Percentiles rank a stretch among this genome's conserved stretches.
These are phyloP conservation scores for Dromius quadrimaculatus DNA, from an alignment of 2,888 invertebrate genomes.

Conservation along the genomic window DNA sequence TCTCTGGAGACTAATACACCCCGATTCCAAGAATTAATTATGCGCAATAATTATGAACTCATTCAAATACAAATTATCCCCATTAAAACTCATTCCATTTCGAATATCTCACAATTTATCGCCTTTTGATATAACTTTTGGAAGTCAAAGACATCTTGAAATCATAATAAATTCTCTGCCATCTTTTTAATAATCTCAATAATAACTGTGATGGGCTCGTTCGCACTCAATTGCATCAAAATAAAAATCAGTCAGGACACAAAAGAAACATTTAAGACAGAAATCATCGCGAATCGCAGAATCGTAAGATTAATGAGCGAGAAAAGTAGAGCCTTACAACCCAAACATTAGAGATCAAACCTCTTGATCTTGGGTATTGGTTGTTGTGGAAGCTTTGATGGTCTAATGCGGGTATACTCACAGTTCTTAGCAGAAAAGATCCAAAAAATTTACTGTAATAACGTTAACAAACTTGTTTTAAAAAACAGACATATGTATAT, in stretches of 20 bases:
- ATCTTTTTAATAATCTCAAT: conserved; percentile 37
- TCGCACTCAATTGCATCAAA: conserved; percentile 44
- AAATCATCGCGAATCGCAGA: conserved; percentile 33
- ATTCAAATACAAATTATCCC: conserved; percentile 29
- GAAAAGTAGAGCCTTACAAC: conserved; percentile 27
- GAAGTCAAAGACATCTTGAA: conserved; percentile 12
- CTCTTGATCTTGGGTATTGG: not conserved
- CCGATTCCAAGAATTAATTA: no score
- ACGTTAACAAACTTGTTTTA: no score
- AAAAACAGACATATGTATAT: no score
- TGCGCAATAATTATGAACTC: conserved; percentile 19
- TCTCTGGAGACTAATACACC: no score
- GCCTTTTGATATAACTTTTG: conserved; percentile 20
- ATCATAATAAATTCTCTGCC: conserved; percentile 37
- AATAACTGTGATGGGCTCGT: conserved; percentile 31
- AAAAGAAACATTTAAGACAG: conserved; percentile 42
- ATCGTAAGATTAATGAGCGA: conserved; percentile 43
- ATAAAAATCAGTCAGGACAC: conserved; percentile 41
- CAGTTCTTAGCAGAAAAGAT: no score
- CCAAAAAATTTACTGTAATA: no score
- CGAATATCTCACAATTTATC: conserved; percentile 28
- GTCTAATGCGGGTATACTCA: conserved; percentile 13
- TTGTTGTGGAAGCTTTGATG: not conserved
- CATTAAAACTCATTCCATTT: conserved; percentile 15
- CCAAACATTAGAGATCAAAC: not conserved